These are phyloP conservation scores for Maconellicoccus hirsutus DNA, from an alignment of 1,140 invertebrate species.

Conservation along the genomic window DNA sequence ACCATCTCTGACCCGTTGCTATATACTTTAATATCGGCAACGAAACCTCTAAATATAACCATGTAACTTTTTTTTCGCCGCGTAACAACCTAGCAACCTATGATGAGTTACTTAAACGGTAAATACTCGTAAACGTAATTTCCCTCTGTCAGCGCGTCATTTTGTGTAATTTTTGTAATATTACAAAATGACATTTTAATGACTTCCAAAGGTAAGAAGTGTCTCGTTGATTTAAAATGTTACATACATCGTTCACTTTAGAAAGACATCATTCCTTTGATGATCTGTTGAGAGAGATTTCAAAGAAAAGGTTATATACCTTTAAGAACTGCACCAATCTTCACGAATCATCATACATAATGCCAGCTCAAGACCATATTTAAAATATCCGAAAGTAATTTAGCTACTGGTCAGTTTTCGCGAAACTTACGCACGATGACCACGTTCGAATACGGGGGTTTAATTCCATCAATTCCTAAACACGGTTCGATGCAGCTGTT, in stretches of 20 bases:
- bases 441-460: background rate
- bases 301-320: too few relatives aligned
- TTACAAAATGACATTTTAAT: conserved; percentile 10
- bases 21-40: background rate
- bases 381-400: background rate
- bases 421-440: background rate
- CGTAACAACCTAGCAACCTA: background rate
- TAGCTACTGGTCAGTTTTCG: background rate
- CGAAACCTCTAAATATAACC: background rate
- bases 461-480: background rate
- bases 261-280: background rate
- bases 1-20: background rate
- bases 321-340: background rate
- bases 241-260: background rate
- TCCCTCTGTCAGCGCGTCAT: background rate
- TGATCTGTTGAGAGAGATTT: background rate
- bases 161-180: background rate
- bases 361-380: too few relatives aligned
- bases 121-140: background rate
- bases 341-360: background rate
- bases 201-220: background rate
- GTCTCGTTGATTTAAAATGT: background rate
- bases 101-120: conserved; percentile 21
- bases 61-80: background rate
- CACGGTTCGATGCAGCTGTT: background rate